phyloP scores from a whole-genome alignment of 2,797 vertebrate species.

The Cuculus canorus region DNA sequence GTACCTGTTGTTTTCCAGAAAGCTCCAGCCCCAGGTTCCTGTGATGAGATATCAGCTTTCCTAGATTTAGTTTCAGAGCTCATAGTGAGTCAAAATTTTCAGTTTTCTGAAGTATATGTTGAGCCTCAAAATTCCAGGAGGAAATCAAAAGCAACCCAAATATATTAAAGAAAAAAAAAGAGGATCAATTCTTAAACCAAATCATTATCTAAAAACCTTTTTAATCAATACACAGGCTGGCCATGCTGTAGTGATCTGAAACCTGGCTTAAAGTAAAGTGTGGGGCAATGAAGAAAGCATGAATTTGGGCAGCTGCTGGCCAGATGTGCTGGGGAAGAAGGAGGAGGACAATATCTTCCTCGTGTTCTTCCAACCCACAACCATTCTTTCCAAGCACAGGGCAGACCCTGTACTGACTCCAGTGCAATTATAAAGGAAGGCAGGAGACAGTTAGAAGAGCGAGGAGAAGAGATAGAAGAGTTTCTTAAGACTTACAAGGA shows the following conservation, averaged over 20 bases:
- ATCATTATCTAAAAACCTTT: neutral
- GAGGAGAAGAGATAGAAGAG: neutral
- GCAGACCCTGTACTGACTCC: neutral
- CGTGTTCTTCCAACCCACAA: neutral
- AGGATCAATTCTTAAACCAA: neutral
- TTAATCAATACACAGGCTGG: accelerated
- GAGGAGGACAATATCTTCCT: neutral
- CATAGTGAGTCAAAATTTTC: neutral
- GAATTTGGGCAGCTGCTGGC: neutral
- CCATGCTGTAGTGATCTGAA: neutral
- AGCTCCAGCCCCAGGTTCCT: neutral
- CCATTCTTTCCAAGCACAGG: neutral
- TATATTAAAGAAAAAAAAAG: neutral
- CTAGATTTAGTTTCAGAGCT: neutral
- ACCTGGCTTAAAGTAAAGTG: neutral
- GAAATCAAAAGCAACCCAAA: neutral
- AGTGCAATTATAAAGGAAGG: neutral
- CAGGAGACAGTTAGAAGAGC: neutral
- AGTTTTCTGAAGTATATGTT: neutral
- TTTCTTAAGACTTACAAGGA: accelerated
- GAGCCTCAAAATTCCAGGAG: neutral
- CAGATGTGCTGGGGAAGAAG: neutral
- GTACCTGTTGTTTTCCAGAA: neutral
- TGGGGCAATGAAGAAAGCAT: neutral
- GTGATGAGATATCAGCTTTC: neutral